Evolutionary conservation across 2,113 vertebrate species (phyloP).

Genomic region (Anguilla rostrata): DNA sequence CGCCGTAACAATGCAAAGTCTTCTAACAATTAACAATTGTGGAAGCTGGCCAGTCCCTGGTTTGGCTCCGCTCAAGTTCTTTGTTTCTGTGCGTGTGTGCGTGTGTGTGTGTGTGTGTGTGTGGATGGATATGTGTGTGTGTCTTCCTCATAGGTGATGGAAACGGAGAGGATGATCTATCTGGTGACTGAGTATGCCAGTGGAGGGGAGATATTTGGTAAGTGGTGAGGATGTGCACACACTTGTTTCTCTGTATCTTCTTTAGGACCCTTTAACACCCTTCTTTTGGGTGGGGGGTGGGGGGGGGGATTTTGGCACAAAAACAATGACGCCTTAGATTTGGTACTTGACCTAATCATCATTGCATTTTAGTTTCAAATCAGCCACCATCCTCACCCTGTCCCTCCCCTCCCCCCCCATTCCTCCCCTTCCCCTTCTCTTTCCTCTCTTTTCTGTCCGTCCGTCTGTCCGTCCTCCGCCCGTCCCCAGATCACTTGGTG

Average conservation of each 20-base stretch:
- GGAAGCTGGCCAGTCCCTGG: constrained; percentile 83
- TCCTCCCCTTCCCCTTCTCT: neutral
- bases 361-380: neutral
- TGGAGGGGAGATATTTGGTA: constrained; percentile 98
- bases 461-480: neutral
- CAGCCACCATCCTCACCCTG: neutral
- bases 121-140: constrained; percentile 15
- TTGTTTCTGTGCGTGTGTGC: constrained; percentile 4
- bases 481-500: constrained; percentile 87
- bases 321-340: neutral
- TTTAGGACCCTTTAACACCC: no score
- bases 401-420: neutral
- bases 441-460: neutral
- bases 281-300: no score
- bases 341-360: neutral
- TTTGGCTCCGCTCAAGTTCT: constrained; percentile 42
- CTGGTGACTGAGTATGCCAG: constrained; percentile 98
- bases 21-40: no score
- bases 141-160: constrained; percentile 85
- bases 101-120: neutral
- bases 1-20: no score
- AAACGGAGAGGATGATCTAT: constrained; percentile 98
- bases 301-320: neutral
- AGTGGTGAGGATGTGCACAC: constrained; percentile 54
- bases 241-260: neutral